phyloP scores from a whole-genome alignment of 1,140 invertebrate species.

The Aphelenchoides besseyi region DNA sequence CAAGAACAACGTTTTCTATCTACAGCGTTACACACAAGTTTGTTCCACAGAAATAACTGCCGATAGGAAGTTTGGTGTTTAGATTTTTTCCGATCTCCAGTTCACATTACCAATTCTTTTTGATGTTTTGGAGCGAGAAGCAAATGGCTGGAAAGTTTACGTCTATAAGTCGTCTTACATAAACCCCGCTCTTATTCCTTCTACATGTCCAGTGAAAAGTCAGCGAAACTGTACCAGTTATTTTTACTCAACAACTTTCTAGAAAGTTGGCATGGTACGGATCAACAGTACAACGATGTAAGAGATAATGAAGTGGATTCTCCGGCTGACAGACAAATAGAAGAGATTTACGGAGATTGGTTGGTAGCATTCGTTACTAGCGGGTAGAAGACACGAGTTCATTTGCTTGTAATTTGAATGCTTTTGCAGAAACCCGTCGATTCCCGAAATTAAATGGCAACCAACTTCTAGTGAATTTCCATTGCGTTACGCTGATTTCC shows the following conservation, averaged over 20 bases:
- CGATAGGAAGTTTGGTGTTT: neutral
- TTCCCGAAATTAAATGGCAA: constrained; percentile 8
- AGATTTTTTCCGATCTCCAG: constrained; percentile 14
- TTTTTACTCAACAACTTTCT: neutral
- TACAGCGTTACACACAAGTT: constrained; percentile 15
- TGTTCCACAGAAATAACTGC: neutral
- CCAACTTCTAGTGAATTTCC: neutral
- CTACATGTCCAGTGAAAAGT: neutral
- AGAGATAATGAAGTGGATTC: neutral
- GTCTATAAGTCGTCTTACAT: neutral
- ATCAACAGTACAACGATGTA: neutral
- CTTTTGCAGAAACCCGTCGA: constrained; percentile 17
- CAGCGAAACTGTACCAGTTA: neutral
- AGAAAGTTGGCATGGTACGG: neutral
- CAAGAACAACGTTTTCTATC: constrained; percentile 1
- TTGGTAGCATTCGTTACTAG: neutral
- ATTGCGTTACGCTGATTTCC: neutral
- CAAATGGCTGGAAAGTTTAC: constrained; percentile 5
- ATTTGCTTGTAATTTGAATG: neutral
- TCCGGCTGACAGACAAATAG: neutral
- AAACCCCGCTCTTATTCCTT: neutral
- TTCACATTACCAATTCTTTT: constrained; percentile 17
- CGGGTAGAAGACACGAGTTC: neutral
- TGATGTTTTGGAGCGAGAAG: constrained; percentile 4
- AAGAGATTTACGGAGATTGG: neutral